Evolutionary conservation across 2,888 invertebrate genomes (phyloP), one percentile per base, ranked within the genome.

Genomic region (Stegana nigrithorax): DNA sequence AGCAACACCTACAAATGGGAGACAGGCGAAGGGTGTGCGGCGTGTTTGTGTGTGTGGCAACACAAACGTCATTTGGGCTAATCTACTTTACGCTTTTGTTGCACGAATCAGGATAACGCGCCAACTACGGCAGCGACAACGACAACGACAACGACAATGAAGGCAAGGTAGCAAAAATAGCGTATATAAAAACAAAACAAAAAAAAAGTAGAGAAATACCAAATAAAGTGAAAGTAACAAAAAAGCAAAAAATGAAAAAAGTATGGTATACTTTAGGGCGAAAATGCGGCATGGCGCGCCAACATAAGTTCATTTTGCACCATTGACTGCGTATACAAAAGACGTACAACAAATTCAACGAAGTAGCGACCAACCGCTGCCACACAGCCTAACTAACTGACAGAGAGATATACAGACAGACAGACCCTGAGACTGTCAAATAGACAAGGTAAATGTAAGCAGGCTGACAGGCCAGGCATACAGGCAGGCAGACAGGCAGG

Each of bases 211-310:
- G 29, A 60, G 36, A 55, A 55, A 19, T 32, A 53, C 45, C 56
- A 62, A 64, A 64, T 53, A 59, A 56, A 63, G 62, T 21, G 32
- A 45, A 59, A 14, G 55, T 26, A 44, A 55, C 45, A 29, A 63
- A 62, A 68, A 72, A 66, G 65, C 66, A 59, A 55, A 63, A 44
- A 68, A 66, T 64, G 67, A 59, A 62, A 66, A 4, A 44, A 19
- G 51, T 27, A 26, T 47, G 32, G 50, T 27, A 61, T n/a, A n/a
- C n/a, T n/a, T 47, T 21, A 21, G 51, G 60, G 50, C 65, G 62
- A 63, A 63, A 64, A 53, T n/a, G n/a, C n/a, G n/a, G n/a, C n/a
- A n/a, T n/a, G n/a, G 32, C 10, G 19, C 19, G 32, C 19, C 29
- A 23, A 29, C 32, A 45, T 50, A 60, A 60, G 59, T 51, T 51